A percentile compares a stretch with the other conserved stretches of the same genome.
phyloP scores from a whole-genome alignment of 2,113 vertebrate species.

The Euleptes europaea region DNA sequence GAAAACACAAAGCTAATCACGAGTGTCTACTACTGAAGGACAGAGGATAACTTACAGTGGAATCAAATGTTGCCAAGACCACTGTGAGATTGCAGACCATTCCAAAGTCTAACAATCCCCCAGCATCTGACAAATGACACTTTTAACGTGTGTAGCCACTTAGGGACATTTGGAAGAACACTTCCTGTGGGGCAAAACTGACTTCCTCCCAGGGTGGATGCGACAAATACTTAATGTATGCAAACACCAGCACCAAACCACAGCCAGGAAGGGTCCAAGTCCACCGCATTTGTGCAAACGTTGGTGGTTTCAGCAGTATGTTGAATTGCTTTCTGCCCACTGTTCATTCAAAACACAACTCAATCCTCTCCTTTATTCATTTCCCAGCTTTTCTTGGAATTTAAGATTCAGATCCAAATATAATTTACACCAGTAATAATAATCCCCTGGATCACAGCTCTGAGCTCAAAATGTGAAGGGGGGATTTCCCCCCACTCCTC shows the following conservation, averaged over 20 bases:
- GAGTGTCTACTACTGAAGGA: background rate
- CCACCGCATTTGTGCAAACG: background rate
- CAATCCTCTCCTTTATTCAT: background rate
- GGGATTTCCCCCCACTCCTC: background rate
- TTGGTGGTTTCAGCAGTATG: too few relatives aligned
- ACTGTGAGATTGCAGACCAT: too few relatives aligned
- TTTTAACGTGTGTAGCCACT: too few relatives aligned
- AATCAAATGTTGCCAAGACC: background rate
- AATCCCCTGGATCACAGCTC: background rate
- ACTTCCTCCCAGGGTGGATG: background rate
- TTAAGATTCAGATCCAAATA: background rate
- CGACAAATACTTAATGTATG: background rate
- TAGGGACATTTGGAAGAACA: background rate
- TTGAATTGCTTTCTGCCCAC: background rate
- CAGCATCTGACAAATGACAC: background rate
- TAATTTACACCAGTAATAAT: background rate
- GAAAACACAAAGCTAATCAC: too few relatives aligned
- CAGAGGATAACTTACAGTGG: background rate
- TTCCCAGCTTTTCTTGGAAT: background rate
- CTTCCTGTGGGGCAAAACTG: background rate
- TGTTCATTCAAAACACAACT: background rate
- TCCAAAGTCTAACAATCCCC: background rate
- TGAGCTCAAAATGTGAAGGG: background rate
- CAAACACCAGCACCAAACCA: background rate
- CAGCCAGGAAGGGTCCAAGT: background rate